These are phyloP conservation scores for Imbricaverruca yamaguchii DNA, from an alignment of 2,888 invertebrate genomes.

Conservation along the genomic window DNA sequence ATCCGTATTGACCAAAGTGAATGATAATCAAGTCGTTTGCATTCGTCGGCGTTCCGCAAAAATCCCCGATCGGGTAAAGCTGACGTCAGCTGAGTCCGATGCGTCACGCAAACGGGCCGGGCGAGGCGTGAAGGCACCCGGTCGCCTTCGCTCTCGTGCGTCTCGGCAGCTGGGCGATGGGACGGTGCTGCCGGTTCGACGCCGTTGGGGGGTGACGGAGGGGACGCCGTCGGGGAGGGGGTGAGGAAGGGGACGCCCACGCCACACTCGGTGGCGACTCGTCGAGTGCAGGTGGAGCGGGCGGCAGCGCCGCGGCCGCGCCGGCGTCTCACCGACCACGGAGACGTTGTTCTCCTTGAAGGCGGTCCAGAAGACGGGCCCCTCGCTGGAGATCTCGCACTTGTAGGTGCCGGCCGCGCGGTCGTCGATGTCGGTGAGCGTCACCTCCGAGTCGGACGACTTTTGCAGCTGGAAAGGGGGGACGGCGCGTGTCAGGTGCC, in stretches of 20 bases:
- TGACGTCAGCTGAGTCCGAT: neutral
- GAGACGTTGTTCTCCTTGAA: neutral
- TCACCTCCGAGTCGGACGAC: slow-evolving; percentile 26
- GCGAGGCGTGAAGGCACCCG: too few species aligned
- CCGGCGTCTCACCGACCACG: slow-evolving; percentile 13
- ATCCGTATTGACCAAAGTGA: neutral
- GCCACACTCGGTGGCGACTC: too few species aligned
- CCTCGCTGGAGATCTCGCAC: slow-evolving; percentile 27
- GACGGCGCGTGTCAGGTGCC: too few species aligned
- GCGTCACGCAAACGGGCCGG: neutral
- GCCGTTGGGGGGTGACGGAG: too few species aligned
- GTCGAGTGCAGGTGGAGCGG: too few species aligned
- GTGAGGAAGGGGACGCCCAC: too few species aligned
- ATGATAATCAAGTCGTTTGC: slow-evolving; percentile 7
- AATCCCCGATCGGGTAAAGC: neutral
- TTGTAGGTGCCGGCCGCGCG: slow-evolving; percentile 27
- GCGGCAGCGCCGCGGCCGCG: neutral
- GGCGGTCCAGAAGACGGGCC: slow-evolving; percentile 26
- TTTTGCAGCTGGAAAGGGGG: slow-evolving; percentile 19
- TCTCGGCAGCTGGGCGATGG: too few species aligned
- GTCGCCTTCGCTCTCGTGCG: too few species aligned
- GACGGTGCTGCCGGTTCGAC: too few species aligned
- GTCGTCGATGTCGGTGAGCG: slow-evolving; percentile 18
- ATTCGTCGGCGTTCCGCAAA: neutral
- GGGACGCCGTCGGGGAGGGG: too few species aligned